A percentile compares a stretch with the other conserved stretches of the same genome.
phyloP scores from a whole-genome alignment of 2,797 vertebrate genomes.

The Sciurus carolinensis region DNA sequence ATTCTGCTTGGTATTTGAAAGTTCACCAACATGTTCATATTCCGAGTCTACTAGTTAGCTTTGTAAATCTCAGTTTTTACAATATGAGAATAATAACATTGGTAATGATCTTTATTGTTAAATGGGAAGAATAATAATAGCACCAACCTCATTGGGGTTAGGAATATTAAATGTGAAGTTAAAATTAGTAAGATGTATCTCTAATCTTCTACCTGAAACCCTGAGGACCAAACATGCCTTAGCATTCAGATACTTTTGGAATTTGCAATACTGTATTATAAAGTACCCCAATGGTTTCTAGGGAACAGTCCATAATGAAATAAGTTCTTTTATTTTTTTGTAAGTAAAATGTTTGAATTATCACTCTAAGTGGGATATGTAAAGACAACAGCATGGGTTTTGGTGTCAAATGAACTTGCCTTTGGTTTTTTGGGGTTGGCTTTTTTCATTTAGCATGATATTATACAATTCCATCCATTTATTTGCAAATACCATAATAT shows the following conservation, averaged over 20 bases:
- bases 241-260: not conserved
- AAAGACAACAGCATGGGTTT: not conserved
- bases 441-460: no score
- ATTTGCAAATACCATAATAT: no score
- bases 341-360: conserved; percentile 21
- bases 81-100: not conserved
- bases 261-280: not conserved
- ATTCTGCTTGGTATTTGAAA: not conserved
- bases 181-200: not conserved
- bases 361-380: not conserved
- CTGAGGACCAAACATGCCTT: not conserved
- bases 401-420: not conserved
- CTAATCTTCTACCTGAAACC: not conserved
- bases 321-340: not conserved
- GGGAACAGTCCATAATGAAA: not conserved
- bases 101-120: not conserved
- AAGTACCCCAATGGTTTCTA: not conserved
- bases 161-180: not conserved
- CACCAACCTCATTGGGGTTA: not conserved
- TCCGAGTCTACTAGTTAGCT: not conserved
- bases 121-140: not conserved
- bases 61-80: not conserved
- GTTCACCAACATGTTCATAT: not conserved
- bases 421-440: no score
- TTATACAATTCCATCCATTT: no score